Percentiles rank a stretch among this genome's conserved stretches.
These are phyloP conservation scores for Electrophaes corylata DNA, from an alignment of 2,888 invertebrate genomes.

Conservation along the genomic window DNA sequence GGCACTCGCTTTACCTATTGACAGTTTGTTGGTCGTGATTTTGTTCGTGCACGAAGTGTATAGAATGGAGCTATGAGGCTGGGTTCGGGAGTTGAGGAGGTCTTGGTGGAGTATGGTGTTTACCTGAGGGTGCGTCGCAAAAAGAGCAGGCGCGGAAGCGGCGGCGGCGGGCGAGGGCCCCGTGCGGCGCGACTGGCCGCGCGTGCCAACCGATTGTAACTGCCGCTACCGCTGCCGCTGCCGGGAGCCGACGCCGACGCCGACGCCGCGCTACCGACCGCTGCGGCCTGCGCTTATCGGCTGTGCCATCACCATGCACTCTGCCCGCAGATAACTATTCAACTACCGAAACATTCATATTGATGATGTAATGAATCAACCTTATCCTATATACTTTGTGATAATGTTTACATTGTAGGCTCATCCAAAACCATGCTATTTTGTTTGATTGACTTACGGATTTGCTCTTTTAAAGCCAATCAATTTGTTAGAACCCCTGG, in stretches of 20 bases:
- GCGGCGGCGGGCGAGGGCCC: slow-evolving; percentile 62
- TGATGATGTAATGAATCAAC: slow-evolving; percentile 16
- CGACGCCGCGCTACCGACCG: slow-evolving; percentile 47
- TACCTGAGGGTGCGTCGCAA: slow-evolving; percentile 69
- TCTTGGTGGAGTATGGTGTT: slow-evolving; percentile 50
- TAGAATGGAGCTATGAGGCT: slow-evolving; percentile 28
- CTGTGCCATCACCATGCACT: slow-evolving; percentile 67
- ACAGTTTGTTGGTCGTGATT: slow-evolving; percentile 30
- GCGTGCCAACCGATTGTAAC: slow-evolving; percentile 74
- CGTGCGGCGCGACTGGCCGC: slow-evolving; percentile 77
- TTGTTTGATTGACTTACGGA: background rate
- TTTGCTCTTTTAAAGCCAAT: background rate
- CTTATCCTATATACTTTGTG: background rate
- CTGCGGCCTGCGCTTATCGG: slow-evolving; percentile 73
- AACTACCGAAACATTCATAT: slow-evolving; percentile 41
- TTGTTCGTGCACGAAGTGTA: slow-evolving; percentile 53
- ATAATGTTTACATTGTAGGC: background rate
- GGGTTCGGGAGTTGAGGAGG: slow-evolving; percentile 33
- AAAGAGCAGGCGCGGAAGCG: slow-evolving; percentile 58
- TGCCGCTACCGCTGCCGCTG: slow-evolving; percentile 68
- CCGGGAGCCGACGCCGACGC: slow-evolving; percentile 41
- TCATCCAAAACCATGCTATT: background rate
- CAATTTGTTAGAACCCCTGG: background rate
- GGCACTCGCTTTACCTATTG: slow-evolving; percentile 53
- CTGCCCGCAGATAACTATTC: slow-evolving; percentile 63